Conservation (phyloP, 1,140 invertebrate genomes). For the Thaumetopoea pityocampa region DNA sequence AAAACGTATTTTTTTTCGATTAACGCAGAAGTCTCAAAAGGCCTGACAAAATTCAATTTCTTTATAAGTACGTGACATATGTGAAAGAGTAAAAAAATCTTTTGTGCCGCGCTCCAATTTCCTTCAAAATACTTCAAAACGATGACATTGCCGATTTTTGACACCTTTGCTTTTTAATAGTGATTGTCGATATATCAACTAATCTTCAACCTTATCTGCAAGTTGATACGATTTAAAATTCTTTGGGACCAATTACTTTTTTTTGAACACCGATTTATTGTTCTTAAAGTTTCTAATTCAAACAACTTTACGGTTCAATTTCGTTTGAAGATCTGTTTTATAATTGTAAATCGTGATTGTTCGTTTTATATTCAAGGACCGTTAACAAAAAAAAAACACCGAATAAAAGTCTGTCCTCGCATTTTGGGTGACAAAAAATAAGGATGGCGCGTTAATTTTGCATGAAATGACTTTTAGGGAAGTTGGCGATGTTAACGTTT, state of each 20-base stretch:
- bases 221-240: not conserved
- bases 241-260: not conserved
- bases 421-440: slow-evolving; percentile 30
- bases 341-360: not conserved
- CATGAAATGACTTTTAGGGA: slow-evolving; percentile 57
- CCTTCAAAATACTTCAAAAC: slow-evolving; percentile 19
- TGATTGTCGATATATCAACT: not conserved
- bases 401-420: slow-evolving; percentile 27
- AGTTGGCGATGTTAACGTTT: slow-evolving; percentile 13
- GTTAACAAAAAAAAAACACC: slow-evolving; percentile 34
- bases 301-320: slow-evolving; percentile 4
- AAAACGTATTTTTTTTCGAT: no score
- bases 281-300: not conserved
- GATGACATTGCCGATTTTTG: slow-evolving; percentile 45
- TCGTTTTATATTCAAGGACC: slow-evolving; percentile 15
- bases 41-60: no score
- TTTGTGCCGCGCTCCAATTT: slow-evolving; percentile 29
- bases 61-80: slow-evolving; percentile 22
- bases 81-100: slow-evolving; percentile 12
- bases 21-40: no score
- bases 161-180: slow-evolving; percentile 5
- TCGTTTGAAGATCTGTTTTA: not conserved
- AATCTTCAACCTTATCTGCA: not conserved
- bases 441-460: slow-evolving; percentile 43
- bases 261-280: not conserved